Conservation (phyloP, 1,140 invertebrate species). For the Colletes latitarsis region DNA sequence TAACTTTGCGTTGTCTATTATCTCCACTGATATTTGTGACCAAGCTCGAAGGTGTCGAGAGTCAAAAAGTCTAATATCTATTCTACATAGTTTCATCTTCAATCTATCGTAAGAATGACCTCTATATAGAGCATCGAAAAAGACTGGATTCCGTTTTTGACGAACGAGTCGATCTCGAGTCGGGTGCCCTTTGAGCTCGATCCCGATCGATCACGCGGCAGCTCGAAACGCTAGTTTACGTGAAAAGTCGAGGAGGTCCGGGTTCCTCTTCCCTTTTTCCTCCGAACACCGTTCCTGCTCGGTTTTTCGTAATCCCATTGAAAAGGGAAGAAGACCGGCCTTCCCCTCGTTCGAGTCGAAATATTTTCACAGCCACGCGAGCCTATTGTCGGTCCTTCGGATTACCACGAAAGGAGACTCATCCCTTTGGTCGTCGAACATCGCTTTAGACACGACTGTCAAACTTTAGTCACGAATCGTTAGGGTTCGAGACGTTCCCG, state of each 20-base stretch:
- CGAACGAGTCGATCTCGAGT: constrained; percentile 26
- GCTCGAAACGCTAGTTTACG: constrained; percentile 46
- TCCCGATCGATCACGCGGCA: constrained; percentile 29
- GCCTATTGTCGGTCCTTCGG: constrained; percentile 61
- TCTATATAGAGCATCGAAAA: too few species aligned
- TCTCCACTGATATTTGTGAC: too few species aligned
- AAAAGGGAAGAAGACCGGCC: constrained; percentile 34
- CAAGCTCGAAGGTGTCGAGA: too few species aligned
- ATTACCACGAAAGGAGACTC: constrained; percentile 40
- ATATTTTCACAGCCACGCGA: constrained; percentile 72
- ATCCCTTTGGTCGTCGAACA: background rate
- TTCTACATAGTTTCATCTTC: too few species aligned
- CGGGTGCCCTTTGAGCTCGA: background rate
- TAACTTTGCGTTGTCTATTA: too few species aligned
- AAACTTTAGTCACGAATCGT: too few species aligned
- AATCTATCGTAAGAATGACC: too few species aligned
- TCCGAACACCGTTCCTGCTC: background rate
- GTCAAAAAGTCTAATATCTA: too few species aligned
- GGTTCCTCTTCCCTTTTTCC: background rate
- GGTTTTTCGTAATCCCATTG: constrained; percentile 51
- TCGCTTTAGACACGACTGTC: constrained; percentile 7
- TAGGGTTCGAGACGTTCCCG: too few species aligned
- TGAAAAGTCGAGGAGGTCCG: constrained; percentile 32
- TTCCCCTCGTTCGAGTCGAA: constrained; percentile 56
- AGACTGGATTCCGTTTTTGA: constrained; percentile 31